Percentiles rank a stretch among this genome's conserved stretches.
Conservation (phyloP, 1,140 invertebrate species). For the Zaprionus tsacasi region DNA sequence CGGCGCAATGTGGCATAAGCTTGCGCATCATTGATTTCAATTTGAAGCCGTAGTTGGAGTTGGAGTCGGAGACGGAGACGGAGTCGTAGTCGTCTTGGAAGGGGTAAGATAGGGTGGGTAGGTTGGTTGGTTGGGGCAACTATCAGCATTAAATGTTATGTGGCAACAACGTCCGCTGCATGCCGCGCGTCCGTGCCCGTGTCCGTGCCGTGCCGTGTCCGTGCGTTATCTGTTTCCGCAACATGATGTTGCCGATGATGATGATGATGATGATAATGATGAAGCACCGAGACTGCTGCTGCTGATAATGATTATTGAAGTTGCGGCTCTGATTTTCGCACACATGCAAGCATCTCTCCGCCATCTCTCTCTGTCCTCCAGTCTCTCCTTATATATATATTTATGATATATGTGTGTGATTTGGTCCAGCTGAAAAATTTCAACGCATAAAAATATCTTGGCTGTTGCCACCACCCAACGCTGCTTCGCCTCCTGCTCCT, state of each 20-base stretch:
- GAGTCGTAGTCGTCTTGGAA: constrained; percentile 63
- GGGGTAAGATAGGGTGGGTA: not conserved
- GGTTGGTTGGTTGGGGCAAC: constrained; percentile 40
- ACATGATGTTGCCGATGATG: constrained; percentile 74
- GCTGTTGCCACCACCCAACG: constrained; percentile 43
- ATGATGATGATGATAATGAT: constrained; percentile 28
- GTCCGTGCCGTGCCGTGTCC: constrained; percentile 28
- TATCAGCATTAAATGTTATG: constrained; percentile 81
- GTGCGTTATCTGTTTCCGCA: constrained; percentile 82
- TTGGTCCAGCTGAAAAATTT: constrained; percentile 82
- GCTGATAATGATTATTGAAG: constrained; percentile 82
- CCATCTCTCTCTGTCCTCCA: not conserved
- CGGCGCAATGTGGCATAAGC: constrained; percentile 64
- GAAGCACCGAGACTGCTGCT: constrained; percentile 32
- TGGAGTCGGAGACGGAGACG: constrained; percentile 25
- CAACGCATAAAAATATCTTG: constrained; percentile 82
- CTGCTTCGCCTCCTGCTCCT: not conserved
- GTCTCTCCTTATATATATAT: constrained; percentile 13
- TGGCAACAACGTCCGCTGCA: constrained; percentile 67
- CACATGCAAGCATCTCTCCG: constrained; percentile 15
- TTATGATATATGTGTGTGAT: constrained; percentile 65
- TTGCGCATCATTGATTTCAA: constrained; percentile 81
- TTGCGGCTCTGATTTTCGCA: constrained; percentile 61
- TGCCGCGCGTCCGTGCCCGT: constrained; percentile 50
- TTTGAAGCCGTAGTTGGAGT: constrained; percentile 72